Evolutionary conservation across 2,888 invertebrate genomes (phyloP).

Genomic region (Pachydiplax longipennis): DNA sequence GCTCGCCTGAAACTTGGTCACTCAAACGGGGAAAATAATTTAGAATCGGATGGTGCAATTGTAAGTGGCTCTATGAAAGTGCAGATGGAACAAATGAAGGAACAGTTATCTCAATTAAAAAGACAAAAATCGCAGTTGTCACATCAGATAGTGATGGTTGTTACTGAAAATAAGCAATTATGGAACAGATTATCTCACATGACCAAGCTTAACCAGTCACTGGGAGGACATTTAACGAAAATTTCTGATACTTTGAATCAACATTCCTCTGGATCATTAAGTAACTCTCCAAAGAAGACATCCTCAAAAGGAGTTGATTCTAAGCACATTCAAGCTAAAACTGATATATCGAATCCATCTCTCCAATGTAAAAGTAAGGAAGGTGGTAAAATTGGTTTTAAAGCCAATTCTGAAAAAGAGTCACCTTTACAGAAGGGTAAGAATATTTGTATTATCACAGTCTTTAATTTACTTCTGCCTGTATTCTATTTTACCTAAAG

Average conservation of each 20-base stretch:
- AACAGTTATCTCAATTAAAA: not conserved
- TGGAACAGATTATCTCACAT: conserved; percentile 76
- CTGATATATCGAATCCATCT: not conserved
- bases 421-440: not conserved
- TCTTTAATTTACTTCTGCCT: too few species aligned
- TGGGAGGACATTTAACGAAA: conserved; percentile 63
- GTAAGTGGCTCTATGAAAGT: not conserved
- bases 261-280: conserved; percentile 52
- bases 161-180: conserved; percentile 79
- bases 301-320: not conserved
- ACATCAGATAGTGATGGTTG: conserved; percentile 81
- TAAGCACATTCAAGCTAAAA: not conserved
- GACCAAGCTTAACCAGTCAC: conserved; percentile 66
- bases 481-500: not conserved
- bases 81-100: conserved; percentile 28
- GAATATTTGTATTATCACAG: not conserved
- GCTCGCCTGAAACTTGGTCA: conserved; percentile 65
- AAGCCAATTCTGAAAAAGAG: not conserved
- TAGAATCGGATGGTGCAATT: conserved; percentile 43
- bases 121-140: conserved; percentile 76
- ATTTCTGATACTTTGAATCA: conserved; percentile 64
- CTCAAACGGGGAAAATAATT: conserved; percentile 42
- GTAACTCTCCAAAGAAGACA: not conserved
- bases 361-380: not conserved
- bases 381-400: not conserved